Evolutionary conservation across 2,888 invertebrate genomes (phyloP).

Genomic region (Hemithea aestivaria): DNA sequence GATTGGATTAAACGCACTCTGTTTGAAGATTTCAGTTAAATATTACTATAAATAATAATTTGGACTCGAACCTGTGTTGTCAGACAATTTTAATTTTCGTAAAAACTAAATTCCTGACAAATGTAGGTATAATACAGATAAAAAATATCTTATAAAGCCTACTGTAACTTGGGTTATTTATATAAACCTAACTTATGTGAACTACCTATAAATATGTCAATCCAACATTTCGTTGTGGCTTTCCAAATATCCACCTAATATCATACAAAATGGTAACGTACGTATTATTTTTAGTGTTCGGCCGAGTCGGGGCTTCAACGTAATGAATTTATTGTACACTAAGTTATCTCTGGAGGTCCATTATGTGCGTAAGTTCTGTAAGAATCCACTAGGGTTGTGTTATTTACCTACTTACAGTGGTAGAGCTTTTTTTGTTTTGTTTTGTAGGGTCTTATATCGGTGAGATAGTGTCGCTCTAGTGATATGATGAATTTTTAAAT

Average conservation of each 20-base stretch:
- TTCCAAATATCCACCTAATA: constrained; percentile 7
- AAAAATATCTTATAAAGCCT: too few relatives aligned
- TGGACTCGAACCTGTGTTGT: too few relatives aligned
- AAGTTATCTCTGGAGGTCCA: constrained; percentile 39
- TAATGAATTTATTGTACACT: constrained; percentile 62
- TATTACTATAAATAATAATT: too few relatives aligned
- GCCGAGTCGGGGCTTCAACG: constrained; percentile 30
- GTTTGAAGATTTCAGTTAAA: too few relatives aligned
- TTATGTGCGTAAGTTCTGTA: constrained; percentile 19
- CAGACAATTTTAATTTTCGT: too few relatives aligned
- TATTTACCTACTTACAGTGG: constrained; percentile 23
- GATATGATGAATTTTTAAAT: too few relatives aligned
- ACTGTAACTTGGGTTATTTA: too few relatives aligned
- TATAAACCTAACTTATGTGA: not conserved
- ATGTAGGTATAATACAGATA: too few relatives aligned
- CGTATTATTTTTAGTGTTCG: constrained; percentile 15
- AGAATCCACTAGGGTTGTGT: constrained; percentile 16
- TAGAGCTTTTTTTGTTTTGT: constrained; percentile 2
- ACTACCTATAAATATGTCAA: constrained; percentile 6
- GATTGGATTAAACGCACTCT: too few relatives aligned
- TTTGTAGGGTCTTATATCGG: too few relatives aligned
- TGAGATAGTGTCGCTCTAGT: too few relatives aligned
- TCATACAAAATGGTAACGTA: constrained; percentile 11
- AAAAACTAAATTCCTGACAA: too few relatives aligned
- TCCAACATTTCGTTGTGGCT: constrained; percentile 7